Evolutionary conservation across 2,888 invertebrate species (phyloP), one percentile per base, ranked within the genome.

Genomic region (Euclidia mi): DNA sequence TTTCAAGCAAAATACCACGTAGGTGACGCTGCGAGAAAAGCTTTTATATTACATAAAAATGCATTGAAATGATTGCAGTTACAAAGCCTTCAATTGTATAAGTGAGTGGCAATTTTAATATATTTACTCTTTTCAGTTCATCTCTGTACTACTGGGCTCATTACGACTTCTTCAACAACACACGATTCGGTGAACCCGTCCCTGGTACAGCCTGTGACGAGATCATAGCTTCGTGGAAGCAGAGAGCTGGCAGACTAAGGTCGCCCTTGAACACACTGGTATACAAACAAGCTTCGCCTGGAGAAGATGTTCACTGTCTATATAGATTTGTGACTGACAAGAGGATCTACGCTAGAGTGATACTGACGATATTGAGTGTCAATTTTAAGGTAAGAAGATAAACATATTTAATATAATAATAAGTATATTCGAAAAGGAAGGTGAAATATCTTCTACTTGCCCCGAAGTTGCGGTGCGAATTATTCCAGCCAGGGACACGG

Each of bases 71-170:
- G n/a, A n/a, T n/a, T n/a, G n/a, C n/a, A n/a, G 20, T 25, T 25
- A 25, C 20, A 2, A 25, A 25, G 20, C 1, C 20, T 25, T 25
- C 6, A 25, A n/a, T n/a, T n/a, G n/a, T n/a, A n/a, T n/a, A n/a
- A n/a, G n/a, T n/a, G n/a, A n/a, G n/a, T n/a, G n/a, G n/a, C n/a
- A n/a, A n/a, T n/a, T n/a, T n/a, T n/a, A n/a, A n/a, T n/a, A n/a
- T n/a, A 2, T 14, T 34, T 1, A 17, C 15, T 56, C 44, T 20
- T 76, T 74, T 1, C 84, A 96, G 96, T 0, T 98, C 98, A n/a
- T 98, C 98, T 0, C 94, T 98, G 10, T 98, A 98, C 89, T 98
- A 98, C 85, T 98, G 98, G 98, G 98, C 98, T 0, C 98, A 98
- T 84, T 98, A 98, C 81, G 98, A 98, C 82, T 98, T 98, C 94